These are phyloP conservation scores for Peromyscus attwateri DNA, from an alignment of 2,797 vertebrate genomes.

Conservation along the genomic window DNA sequence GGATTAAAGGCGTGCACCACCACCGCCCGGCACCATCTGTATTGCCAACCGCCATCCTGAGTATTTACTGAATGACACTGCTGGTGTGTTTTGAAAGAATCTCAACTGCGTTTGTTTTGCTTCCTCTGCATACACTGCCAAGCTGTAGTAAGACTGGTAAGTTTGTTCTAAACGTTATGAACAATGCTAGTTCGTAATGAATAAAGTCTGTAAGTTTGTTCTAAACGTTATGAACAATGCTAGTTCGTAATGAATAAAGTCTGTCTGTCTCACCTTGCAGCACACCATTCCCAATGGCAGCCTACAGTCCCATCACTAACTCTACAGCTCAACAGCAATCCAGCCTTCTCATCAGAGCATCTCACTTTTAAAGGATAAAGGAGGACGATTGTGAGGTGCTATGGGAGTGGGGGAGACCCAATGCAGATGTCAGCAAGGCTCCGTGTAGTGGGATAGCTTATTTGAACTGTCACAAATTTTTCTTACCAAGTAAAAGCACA, in stretches of 20 bases:
- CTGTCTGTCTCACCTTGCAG: background rate
- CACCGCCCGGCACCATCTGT: background rate
- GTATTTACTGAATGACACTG: background rate
- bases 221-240: background rate
- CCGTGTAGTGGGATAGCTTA: background rate
- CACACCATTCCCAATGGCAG: background rate
- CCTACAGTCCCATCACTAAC: background rate
- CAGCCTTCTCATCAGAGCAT: background rate
- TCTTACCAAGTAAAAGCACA: slow-evolving; percentile 18
- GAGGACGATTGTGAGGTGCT: background rate
- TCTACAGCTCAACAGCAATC: background rate
- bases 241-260: background rate
- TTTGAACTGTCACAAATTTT: slow-evolving; percentile 2
- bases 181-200: background rate
- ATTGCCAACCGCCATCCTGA: background rate
- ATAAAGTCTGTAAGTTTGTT: background rate
- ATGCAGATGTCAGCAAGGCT: background rate
- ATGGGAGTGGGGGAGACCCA: background rate
- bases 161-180: background rate
- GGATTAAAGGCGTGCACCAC: no score
- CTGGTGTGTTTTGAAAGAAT: slow-evolving; percentile 1
- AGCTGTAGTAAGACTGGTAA: slow-evolving; percentile 26
- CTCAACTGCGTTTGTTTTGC: slow-evolving; percentile 21
- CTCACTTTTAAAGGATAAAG: slow-evolving; percentile 7
- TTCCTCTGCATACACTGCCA: background rate